phyloP scores from a whole-genome alignment of 2,113 vertebrate species.

The Microcebus murinus region DNA sequence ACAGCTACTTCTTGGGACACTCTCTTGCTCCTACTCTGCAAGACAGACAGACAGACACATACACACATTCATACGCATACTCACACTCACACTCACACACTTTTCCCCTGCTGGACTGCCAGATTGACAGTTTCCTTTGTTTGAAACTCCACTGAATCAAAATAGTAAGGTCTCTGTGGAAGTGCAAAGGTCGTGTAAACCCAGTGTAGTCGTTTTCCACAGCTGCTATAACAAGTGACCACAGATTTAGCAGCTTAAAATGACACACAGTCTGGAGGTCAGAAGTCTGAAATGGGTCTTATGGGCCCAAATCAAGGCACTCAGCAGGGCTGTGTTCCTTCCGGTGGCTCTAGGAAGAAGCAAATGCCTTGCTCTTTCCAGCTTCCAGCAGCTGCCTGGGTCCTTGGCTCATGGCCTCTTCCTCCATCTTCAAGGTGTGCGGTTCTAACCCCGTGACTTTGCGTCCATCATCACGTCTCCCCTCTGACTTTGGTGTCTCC shows the following conservation, averaged over 20 bases:
- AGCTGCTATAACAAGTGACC: not conserved
- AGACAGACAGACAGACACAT: not conserved
- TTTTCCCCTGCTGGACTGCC: not conserved
- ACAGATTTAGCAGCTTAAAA: not conserved
- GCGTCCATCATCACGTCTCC: not conserved
- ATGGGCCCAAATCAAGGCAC: not conserved
- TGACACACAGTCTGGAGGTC: not conserved
- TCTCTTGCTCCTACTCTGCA: not conserved
- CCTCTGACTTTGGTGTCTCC: not conserved
- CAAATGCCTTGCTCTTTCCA: not conserved
- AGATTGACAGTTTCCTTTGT: not conserved
- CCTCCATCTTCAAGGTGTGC: not conserved
- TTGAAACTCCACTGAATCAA: not conserved
- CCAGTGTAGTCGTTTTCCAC: not conserved
- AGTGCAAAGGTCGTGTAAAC: not conserved
- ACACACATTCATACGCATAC: too few species aligned
- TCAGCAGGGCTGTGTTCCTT: not conserved
- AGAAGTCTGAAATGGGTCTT: not conserved
- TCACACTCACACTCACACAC: not conserved
- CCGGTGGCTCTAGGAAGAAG: not conserved
- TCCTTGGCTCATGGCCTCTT: not conserved
- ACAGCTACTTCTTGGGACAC: not conserved
- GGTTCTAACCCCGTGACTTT: not conserved
- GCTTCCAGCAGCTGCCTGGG: not conserved
- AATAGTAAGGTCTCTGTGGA: not conserved